phyloP scores from a whole-genome alignment of 1,140 invertebrate genomes.

The Hylaeus volcanicus region DNA sequence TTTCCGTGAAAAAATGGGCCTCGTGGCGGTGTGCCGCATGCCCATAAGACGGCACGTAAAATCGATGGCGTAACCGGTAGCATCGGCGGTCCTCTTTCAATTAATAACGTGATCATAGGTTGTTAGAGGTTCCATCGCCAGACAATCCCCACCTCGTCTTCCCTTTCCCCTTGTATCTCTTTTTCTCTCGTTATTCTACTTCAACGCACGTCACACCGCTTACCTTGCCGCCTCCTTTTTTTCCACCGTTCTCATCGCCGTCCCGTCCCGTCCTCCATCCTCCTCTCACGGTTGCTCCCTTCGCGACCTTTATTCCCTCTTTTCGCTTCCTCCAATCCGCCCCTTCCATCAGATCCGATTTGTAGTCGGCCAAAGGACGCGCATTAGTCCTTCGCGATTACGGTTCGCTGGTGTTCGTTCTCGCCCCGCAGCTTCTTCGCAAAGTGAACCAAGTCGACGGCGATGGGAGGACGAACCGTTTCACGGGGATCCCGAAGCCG shows the following conservation, averaged over 20 bases:
- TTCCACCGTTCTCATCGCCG: conserved; percentile 56
- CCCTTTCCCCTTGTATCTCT: conserved; percentile 36
- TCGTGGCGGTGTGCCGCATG: conserved; percentile 56
- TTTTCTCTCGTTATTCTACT: conserved; percentile 63
- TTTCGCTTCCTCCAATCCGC: neutral
- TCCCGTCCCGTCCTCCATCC: neutral
- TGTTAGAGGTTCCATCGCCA: conserved; percentile 71
- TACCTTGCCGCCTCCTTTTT: conserved; percentile 58
- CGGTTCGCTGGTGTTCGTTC: neutral
- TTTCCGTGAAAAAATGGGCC: conserved; percentile 64
- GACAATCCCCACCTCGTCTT: conserved; percentile 61
- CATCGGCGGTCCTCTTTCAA: conserved; percentile 77
- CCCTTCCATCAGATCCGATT: neutral
- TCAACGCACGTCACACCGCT: conserved; percentile 61
- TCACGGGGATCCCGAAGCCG: no score
- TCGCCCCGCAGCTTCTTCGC: no score
- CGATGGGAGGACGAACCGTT: no score
- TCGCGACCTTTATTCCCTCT: neutral
- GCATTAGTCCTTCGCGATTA: neutral
- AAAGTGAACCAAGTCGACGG: neutral
- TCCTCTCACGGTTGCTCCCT: no score
- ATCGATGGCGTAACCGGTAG: conserved; percentile 73
- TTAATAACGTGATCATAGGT: conserved; percentile 80
- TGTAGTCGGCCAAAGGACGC: neutral
- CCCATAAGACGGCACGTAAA: conserved; percentile 67